phyloP scores from a whole-genome alignment of 2,797 vertebrate species.

The Meriones psammophilus region DNA sequence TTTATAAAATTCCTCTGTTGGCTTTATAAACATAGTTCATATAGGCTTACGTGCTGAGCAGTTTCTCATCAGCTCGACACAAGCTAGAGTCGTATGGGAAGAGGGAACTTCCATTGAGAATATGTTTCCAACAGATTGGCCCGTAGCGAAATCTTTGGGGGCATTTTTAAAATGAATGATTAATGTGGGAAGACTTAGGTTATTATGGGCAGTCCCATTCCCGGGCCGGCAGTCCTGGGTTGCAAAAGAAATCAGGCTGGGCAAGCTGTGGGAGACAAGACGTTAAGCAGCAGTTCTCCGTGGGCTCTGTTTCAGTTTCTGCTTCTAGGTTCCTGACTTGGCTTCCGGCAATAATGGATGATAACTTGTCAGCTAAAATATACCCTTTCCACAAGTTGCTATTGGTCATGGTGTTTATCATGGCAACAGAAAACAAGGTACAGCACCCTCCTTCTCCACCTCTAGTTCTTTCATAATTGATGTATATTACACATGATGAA shows the following conservation, averaged over 20 bases:
- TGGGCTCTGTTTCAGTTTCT: not conserved
- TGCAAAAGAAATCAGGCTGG: not conserved
- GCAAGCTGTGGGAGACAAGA: not conserved
- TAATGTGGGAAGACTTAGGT: not conserved
- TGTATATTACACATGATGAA: not conserved
- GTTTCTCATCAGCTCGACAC: not conserved
- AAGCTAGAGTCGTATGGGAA: not conserved
- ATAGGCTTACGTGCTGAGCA: not conserved
- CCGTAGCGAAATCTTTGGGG: not conserved
- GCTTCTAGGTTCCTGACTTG: not conserved
- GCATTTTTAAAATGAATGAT: not conserved
- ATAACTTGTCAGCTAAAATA: not conserved
- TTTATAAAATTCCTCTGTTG: not conserved
- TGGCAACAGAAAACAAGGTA: not conserved
- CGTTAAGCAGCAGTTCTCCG: not conserved
- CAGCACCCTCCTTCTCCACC: not conserved
- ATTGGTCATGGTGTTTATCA: not conserved
- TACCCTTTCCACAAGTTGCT: not conserved
- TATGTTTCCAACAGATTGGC: not conserved
- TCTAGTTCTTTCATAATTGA: not conserved
- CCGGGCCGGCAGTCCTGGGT: not conserved
- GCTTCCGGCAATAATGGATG: not conserved
- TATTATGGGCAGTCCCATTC: not conserved
- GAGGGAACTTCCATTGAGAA: not conserved
- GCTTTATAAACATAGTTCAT: not conserved